Conservation (phyloP, 2,113 vertebrate genomes). For the Rana temporaria region DNA sequence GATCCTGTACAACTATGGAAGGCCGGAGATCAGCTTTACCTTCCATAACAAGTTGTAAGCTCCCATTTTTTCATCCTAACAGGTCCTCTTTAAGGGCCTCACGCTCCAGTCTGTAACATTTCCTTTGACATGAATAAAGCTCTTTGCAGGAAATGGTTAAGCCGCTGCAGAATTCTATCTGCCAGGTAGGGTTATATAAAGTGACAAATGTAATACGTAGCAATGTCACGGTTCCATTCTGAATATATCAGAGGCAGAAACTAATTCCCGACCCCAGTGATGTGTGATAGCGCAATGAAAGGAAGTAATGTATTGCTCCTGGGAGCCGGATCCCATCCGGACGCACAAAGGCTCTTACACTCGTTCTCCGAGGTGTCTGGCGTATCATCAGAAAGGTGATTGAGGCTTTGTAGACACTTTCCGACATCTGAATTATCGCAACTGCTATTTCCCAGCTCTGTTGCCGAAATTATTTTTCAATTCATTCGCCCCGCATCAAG, state of each 20-base stretch:
- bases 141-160: background rate
- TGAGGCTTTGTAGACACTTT: conserved; percentile 5
- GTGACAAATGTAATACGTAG: conserved; percentile 22
- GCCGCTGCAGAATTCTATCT: background rate
- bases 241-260: conserved; percentile 24
- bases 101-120: too few species aligned
- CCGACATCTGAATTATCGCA: conserved; percentile 46
- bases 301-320: background rate
- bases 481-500: background rate
- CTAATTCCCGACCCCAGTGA: conserved; percentile 35
- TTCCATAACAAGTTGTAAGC: too few species aligned
- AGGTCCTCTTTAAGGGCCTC: too few species aligned
- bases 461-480: background rate
- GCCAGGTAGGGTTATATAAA: conserved; percentile 12
- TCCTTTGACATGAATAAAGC: background rate
- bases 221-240: conserved; percentile 12
- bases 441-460: background rate
- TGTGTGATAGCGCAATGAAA: conserved; percentile 39
- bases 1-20: too few species aligned
- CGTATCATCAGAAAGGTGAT: conserved; percentile 20
- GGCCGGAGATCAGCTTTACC: too few species aligned
- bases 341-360: background rate
- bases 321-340: background rate
- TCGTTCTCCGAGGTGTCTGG: conserved; percentile 24
- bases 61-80: too few species aligned